A percentile compares a stretch with the other conserved stretches of the same genome.
phyloP scores from a whole-genome alignment of 2,888 invertebrate species.

The Scaptomyza flava region DNA sequence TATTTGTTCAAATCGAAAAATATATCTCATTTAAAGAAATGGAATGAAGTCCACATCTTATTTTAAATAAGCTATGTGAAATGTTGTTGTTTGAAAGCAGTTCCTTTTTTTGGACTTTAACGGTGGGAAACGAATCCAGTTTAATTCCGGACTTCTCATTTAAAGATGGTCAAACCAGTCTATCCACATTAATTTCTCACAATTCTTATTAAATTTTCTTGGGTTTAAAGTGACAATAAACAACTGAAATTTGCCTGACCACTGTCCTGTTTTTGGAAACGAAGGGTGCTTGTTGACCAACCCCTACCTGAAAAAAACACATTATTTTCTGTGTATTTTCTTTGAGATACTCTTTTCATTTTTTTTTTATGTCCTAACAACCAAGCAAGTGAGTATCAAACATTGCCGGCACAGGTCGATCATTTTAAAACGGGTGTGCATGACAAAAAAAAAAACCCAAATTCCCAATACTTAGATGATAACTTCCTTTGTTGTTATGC shows the following conservation, averaged over 20 bases:
- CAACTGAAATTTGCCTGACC: constrained; percentile 40
- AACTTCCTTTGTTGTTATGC: no score
- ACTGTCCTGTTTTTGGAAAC: constrained; percentile 6
- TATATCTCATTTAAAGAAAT: no score
- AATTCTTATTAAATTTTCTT: constrained; percentile 46
- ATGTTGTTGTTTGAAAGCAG: no score
- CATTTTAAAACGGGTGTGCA: no score
- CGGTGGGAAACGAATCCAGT: constrained; percentile 56
- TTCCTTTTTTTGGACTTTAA: not conserved
- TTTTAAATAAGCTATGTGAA: no score
- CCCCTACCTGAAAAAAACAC: constrained; percentile 29
- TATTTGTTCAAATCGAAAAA: no score
- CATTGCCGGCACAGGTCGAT: no score
- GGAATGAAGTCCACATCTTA: no score
- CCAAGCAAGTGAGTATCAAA: no score
- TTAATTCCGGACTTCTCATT: constrained; percentile 27
- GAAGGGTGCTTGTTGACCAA: constrained; percentile 49
- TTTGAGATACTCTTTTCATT: not conserved
- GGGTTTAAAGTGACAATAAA: constrained; percentile 48
- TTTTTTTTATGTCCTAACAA: not conserved
- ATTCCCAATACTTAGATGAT: no score
- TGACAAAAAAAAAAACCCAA: no score
- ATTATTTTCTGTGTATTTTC: not conserved
- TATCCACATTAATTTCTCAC: constrained; percentile 66
- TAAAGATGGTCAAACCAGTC: constrained; percentile 50